Percentiles rank a stretch among this genome's conserved stretches.
These are phyloP conservation scores for Neofelis nebulosa DNA, from an alignment of 2,113 vertebrate species.

Conservation along the genomic window DNA sequence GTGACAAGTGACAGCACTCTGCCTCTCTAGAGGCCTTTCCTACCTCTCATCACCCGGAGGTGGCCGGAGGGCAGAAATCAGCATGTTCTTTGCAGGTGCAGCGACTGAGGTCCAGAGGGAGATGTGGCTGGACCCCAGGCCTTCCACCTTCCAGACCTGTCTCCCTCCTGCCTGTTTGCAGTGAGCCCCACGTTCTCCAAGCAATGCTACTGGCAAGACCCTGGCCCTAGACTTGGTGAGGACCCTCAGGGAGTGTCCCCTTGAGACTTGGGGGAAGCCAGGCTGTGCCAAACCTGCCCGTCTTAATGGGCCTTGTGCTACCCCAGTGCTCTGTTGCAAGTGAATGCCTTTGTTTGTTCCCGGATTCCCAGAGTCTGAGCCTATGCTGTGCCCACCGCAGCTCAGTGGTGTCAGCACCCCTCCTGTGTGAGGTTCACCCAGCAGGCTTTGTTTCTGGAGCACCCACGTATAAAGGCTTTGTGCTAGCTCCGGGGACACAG, in stretches of 20 bases:
- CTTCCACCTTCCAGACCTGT: background rate
- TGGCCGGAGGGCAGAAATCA: background rate
- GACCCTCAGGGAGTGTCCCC: background rate
- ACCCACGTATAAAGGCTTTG: background rate
- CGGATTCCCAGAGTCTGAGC: background rate
- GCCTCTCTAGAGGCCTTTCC: background rate
- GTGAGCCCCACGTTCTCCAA: background rate
- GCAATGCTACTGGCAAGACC: background rate
- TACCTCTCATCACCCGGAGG: background rate
- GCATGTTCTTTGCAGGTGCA: no score
- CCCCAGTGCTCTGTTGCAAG: background rate
- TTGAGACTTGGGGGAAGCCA: background rate
- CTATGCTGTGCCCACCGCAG: background rate
- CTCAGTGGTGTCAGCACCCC: background rate
- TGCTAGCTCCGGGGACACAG: background rate
- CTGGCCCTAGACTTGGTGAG: background rate
- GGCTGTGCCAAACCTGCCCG: background rate
- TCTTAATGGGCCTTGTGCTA: background rate
- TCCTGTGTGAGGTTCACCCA: no score
- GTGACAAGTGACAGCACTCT: background rate
- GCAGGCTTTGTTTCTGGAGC: no score
- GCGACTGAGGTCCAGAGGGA: background rate
- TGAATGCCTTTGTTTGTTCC: accelerated
- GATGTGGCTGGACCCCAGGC: background rate
- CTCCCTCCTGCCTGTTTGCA: no score